Percentiles rank a stretch among this genome's conserved stretches.
These are phyloP conservation scores for Neomorphus geoffroyi DNA, from an alignment of 2,797 vertebrate genomes.

Conservation along the genomic window DNA sequence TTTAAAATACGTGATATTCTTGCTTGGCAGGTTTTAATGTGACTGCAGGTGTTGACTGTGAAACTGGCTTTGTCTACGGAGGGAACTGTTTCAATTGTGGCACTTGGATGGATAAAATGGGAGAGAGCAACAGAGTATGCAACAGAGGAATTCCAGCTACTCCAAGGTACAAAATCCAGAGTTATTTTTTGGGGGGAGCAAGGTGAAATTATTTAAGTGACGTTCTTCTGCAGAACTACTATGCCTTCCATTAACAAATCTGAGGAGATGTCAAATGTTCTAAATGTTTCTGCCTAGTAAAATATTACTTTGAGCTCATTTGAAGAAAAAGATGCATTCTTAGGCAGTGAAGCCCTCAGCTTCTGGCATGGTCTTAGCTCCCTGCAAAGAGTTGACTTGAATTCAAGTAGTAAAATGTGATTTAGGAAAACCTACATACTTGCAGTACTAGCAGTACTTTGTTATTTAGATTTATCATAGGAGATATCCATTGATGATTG, in stretches of 20 bases:
- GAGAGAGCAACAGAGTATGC: slow-evolving; percentile 83
- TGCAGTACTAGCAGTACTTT: not conserved
- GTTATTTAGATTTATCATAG: not conserved
- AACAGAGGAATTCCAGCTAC: slow-evolving; percentile 88
- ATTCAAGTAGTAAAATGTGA: not conserved
- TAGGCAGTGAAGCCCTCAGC: not conserved
- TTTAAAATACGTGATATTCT: not conserved
- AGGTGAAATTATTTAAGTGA: not conserved
- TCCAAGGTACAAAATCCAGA: slow-evolving; percentile 75
- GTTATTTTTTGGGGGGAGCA: not conserved
- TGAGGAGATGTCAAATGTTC: not conserved
- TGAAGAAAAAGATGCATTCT: not conserved
- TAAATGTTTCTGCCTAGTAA: not conserved
- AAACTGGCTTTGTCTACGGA: slow-evolving; percentile 88
- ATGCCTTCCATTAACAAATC: not conserved
- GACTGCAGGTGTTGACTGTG: slow-evolving; percentile 76
- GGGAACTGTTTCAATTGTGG: slow-evolving; percentile 89
- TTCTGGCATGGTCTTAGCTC: not conserved
- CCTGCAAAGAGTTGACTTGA: not conserved
- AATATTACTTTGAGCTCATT: not conserved
- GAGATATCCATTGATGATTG: not conserved
- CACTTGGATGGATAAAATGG: slow-evolving; percentile 96
- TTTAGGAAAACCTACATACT: not conserved
- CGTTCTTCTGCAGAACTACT: not conserved
- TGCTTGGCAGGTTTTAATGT: slow-evolving; percentile 82